These are phyloP conservation scores for Manis javanica DNA, from an alignment of 2,797 vertebrate species.

Conservation along the genomic window DNA sequence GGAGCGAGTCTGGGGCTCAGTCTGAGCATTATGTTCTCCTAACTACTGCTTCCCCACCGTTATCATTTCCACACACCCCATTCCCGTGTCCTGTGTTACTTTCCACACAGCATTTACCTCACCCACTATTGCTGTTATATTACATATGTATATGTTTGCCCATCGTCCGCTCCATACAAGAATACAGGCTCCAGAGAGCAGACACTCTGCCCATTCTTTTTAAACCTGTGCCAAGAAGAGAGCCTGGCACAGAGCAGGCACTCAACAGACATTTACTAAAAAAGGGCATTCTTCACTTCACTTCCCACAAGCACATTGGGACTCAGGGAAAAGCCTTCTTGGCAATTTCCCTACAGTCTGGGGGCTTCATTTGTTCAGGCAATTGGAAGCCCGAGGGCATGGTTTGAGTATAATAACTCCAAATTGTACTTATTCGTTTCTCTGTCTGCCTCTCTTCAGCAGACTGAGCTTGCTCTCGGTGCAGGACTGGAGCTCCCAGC, in stretches of 20 bases:
- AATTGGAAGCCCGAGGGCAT: not conserved
- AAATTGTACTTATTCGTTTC: not conserved
- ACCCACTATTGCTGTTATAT: not conserved
- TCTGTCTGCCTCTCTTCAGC: not conserved
- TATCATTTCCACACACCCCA: not conserved
- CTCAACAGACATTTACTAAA: not conserved
- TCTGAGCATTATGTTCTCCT: accelerated
- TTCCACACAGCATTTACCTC: not conserved
- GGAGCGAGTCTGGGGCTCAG: not conserved
- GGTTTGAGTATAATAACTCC: slow-evolving; percentile 21
- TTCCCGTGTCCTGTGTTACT: not conserved
- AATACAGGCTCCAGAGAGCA: not conserved
- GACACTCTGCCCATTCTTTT: not conserved
- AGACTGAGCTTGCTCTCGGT: not conserved
- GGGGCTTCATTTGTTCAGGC: not conserved
- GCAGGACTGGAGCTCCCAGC: not conserved
- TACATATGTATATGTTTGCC: not conserved
- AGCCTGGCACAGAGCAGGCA: not conserved
- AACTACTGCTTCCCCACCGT: not conserved
- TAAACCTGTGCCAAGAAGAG: not conserved
- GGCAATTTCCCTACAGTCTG: not conserved
- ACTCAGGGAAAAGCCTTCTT: not conserved
- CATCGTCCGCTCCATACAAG: not conserved
- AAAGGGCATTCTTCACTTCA: not conserved
- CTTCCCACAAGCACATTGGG: not conserved